These are phyloP conservation scores for Sebastes schlegelii DNA, from an alignment of 2,113 vertebrate species.

Conservation along the genomic window DNA sequence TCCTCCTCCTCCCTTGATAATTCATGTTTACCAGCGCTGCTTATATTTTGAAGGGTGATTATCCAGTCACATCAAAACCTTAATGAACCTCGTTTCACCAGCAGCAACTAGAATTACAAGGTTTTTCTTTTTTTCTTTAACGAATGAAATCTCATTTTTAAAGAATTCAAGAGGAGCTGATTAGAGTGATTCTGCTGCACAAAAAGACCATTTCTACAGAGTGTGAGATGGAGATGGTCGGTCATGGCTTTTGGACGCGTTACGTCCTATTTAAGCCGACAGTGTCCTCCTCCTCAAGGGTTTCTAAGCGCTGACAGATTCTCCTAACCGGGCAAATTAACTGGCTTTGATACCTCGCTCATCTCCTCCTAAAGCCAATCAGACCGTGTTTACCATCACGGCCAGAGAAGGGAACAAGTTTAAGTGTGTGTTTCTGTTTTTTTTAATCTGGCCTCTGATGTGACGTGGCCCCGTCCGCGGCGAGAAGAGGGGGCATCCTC, in stretches of 20 bases:
- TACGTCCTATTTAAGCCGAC: slow-evolving; percentile 73
- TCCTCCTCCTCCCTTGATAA: slow-evolving; percentile 18
- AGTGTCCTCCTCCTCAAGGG: slow-evolving; percentile 43
- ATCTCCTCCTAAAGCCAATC: slow-evolving; percentile 74
- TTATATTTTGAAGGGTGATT: slow-evolving; percentile 68
- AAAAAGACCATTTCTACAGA: slow-evolving; percentile 57
- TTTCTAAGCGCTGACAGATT: slow-evolving; percentile 68
- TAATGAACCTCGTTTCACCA: slow-evolving; percentile 62
- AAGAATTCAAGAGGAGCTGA: slow-evolving; percentile 61
- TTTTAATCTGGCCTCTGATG: slow-evolving; percentile 55
- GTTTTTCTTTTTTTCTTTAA: neutral
- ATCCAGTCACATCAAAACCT: slow-evolving; percentile 69
- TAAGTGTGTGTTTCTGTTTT: slow-evolving; percentile 14
- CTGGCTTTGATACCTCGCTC: slow-evolving; percentile 73
- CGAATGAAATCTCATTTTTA: slow-evolving; percentile 37
- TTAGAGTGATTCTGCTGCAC: slow-evolving; percentile 60
- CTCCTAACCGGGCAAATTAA: slow-evolving; percentile 73
- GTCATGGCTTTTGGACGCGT: slow-evolving; percentile 63
- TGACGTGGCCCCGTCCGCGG: slow-evolving; percentile 5
- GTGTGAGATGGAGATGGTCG: slow-evolving; percentile 62
- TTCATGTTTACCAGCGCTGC: slow-evolving; percentile 66
- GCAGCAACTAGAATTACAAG: slow-evolving; percentile 25
- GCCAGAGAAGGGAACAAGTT: slow-evolving; percentile 27
- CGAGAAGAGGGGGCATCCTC: slow-evolving; percentile 22
- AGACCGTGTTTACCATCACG: slow-evolving; percentile 70